These are phyloP conservation scores for Dolichopus griseipennis DNA, from an alignment of 2,888 invertebrate species.

Conservation along the genomic window DNA sequence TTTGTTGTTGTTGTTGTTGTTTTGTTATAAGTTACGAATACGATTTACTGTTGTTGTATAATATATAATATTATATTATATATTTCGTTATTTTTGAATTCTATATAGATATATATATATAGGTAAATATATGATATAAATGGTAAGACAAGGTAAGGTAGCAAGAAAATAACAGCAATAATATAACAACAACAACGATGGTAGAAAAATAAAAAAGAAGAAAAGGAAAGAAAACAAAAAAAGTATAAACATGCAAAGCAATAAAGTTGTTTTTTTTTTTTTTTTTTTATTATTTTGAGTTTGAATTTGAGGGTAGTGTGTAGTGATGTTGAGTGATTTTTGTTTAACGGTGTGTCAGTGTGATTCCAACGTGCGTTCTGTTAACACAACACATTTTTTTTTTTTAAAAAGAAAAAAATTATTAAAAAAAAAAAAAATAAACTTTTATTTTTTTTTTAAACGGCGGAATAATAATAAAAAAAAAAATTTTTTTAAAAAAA, in stretches of 20 bases:
- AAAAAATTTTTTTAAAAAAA: neutral
- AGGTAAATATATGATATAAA: slow-evolving; percentile 18
- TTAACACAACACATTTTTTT: slow-evolving; percentile 30
- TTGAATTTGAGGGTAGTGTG: slow-evolving; percentile 19
- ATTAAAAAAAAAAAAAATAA: too few species aligned
- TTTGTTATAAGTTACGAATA: too few species aligned
- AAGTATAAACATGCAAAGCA: neutral
- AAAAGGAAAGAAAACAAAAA: slow-evolving; percentile 21
- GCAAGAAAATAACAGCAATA: slow-evolving; percentile 2
- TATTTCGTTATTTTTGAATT: too few species aligned
- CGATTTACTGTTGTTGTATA: too few species aligned
- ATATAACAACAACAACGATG: slow-evolving; percentile 10
- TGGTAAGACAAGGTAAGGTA: slow-evolving; percentile 15
- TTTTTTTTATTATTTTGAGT: too few species aligned
- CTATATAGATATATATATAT: too few species aligned
- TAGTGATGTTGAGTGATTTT: slow-evolving; percentile 32
- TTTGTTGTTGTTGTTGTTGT: too few species aligned
- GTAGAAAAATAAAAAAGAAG: neutral
- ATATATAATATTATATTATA: too few species aligned
- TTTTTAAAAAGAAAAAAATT: neutral
- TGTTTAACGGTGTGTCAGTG: slow-evolving; percentile 42
- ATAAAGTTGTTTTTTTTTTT: neutral
- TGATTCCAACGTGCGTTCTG: slow-evolving; percentile 44
- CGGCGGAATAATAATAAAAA: neutral
- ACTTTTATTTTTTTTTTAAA: slow-evolving; percentile 19